Percentiles rank a stretch among this genome's conserved stretches.
These are phyloP conservation scores for Yponomeuta plumbellus DNA, from an alignment of 2,888 invertebrate species.

Conservation along the genomic window DNA sequence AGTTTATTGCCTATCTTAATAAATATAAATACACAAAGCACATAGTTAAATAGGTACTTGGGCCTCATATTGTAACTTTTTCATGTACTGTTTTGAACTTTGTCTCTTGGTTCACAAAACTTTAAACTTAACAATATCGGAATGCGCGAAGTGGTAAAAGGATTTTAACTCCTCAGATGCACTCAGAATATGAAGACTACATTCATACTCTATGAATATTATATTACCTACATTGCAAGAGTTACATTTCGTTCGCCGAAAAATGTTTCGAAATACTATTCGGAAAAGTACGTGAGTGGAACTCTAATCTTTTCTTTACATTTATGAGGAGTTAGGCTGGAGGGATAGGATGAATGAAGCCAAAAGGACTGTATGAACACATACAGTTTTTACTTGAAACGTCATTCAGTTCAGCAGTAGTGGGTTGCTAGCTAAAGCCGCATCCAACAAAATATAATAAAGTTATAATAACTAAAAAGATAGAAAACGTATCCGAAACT, in stretches of 20 bases:
- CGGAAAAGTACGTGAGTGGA: neutral
- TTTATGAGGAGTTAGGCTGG: neutral
- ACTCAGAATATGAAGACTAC: slow-evolving; percentile 1
- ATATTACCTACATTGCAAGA: neutral
- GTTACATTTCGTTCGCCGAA: neutral
- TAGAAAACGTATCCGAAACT: too few species aligned
- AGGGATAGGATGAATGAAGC: neutral
- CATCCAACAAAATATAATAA: too few species aligned
- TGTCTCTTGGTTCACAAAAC: too few species aligned
- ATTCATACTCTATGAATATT: neutral
- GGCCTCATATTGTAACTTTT: too few species aligned
- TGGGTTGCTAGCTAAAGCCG: too few species aligned
- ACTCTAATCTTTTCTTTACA: neutral
- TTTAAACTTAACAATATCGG: neutral
- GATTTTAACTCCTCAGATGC: neutral
- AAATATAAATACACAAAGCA: too few species aligned
- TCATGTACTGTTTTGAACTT: too few species aligned
- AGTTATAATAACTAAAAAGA: too few species aligned
- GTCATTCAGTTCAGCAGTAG: too few species aligned
- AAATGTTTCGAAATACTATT: slow-evolving; percentile 3
- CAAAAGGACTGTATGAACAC: neutral
- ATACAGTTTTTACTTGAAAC: too few species aligned
- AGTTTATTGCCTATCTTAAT: too few species aligned
- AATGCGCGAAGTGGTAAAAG: neutral
- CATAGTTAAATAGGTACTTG: too few species aligned